Conservation (phyloP, 2,797 vertebrate genomes). For the Diceros bicornis region DNA sequence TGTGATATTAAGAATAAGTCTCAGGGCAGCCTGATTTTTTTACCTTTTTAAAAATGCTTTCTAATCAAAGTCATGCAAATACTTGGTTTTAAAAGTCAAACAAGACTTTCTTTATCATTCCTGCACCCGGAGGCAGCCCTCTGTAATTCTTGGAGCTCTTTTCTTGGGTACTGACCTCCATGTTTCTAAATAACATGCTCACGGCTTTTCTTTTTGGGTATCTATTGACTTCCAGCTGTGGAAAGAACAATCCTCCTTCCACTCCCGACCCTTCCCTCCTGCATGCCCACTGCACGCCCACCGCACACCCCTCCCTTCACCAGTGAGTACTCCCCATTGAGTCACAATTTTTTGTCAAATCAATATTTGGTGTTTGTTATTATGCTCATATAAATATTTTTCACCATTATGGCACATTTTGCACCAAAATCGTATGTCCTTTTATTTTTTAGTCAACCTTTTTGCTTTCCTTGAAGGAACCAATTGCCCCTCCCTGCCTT, state of each 20-base stretch:
- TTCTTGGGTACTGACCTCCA: neutral
- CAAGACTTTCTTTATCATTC: too few relatives aligned
- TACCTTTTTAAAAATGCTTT: neutral
- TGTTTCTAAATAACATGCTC: neutral
- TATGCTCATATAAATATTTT: neutral
- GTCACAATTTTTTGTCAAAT: neutral
- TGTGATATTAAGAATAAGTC: neutral
- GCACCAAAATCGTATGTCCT: neutral
- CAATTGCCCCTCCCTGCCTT: neutral
- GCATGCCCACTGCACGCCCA: too few relatives aligned
- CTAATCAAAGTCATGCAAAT: neutral
- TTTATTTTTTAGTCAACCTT: neutral
- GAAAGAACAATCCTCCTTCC: too few relatives aligned
- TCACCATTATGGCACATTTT: neutral
- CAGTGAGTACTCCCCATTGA: fast-evolving
- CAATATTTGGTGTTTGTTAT: neutral
- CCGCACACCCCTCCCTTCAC: too few relatives aligned
- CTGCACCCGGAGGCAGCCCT: neutral
- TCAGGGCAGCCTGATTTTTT: neutral
- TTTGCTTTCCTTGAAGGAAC: neutral
- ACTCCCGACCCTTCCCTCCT: too few relatives aligned
- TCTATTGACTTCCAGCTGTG: fast-evolving
- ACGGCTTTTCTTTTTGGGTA: neutral
- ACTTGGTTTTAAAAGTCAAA: neutral
- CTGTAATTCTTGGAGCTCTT: neutral